Evolutionary conservation across 1,140 invertebrate genomes (phyloP).

Genomic region (Atta texana): DNA sequence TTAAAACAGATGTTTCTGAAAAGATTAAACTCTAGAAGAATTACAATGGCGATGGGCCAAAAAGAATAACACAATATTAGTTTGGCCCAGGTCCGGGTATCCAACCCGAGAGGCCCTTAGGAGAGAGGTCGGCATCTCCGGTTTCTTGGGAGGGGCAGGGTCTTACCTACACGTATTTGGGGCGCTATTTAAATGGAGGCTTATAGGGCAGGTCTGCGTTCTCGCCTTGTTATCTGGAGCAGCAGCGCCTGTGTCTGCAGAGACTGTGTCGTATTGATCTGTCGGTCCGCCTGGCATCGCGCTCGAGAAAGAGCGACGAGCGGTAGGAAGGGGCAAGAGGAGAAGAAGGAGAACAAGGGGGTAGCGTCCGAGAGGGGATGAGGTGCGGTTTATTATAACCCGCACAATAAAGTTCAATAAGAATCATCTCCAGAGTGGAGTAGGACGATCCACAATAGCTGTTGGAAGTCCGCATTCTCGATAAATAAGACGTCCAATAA

Average conservation of each 20-base stretch:
- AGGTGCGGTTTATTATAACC: slow-evolving; percentile 65
- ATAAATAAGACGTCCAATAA: slow-evolving; percentile 39
- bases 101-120: slow-evolving; percentile 11
- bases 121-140: slow-evolving; percentile 9
- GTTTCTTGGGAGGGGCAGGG: slow-evolving; percentile 25
- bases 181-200: slow-evolving; percentile 81
- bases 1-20: not conserved
- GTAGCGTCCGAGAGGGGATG: slow-evolving; percentile 30
- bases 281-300: slow-evolving; percentile 76
- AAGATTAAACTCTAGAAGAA: not conserved
- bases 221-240: slow-evolving; percentile 83
- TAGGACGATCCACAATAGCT: slow-evolving; percentile 50
- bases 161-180: slow-evolving; percentile 73
- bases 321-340: slow-evolving; percentile 6
- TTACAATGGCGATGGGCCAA: not conserved
- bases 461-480: slow-evolving; percentile 14
- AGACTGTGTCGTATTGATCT: slow-evolving; percentile 84
- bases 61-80: not conserved
- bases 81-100: slow-evolving; percentile 47
- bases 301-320: slow-evolving; percentile 71
- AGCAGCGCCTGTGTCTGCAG: slow-evolving; percentile 80
- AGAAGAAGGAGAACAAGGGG: slow-evolving; percentile 45
- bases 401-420: slow-evolving; percentile 66
- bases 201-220: slow-evolving; percentile 79
- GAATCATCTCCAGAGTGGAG: slow-evolving; percentile 44